Base-by-base conservation (phyloP, 2,797 vertebrate genomes). In the Trachops cirrhosus region DNA sequence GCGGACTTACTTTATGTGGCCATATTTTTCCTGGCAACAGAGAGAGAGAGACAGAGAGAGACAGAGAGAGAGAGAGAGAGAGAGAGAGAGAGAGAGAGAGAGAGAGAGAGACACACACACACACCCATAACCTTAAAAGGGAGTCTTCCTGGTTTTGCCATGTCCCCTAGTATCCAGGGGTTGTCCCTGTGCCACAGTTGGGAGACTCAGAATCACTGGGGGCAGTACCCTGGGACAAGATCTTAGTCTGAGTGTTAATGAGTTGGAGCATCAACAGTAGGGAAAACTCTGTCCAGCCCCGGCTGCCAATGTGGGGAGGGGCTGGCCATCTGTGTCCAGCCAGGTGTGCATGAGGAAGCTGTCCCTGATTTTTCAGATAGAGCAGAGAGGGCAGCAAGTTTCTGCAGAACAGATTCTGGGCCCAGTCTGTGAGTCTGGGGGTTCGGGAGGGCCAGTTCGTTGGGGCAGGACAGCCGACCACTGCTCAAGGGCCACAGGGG, bases 381-480 rank as follows among this genome's bases (percentile, higher is more conserved):
- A 64, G 70, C 37, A 44, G n/a, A 73, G 44, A 5, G 19, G 50
- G 74, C n/a, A 5, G 2, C 62, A 2, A 24, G 52, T 19, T 1
- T 11, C 4, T 0, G 16, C 12, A 59, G 39, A 54, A 46, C 11
- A 18, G 46, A 59, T 32, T 57, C 11, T 32, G 46, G 46, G 48
- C 3, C 22, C 32, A 29, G 29, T 9, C 39, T 46, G 62, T 2
- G 24, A 1, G 14, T 46, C 50, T 10, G 6, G 19, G 24, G 26
- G 9, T 3, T 2, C 0, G 0, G 39, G 50, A 26, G 44, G 26
- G 62, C 41, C n/a, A 4, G n/a, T 9, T 9, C 41, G 16, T 70
- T 9, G 48, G 39, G 39, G 54, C 9, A 39, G 6, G n/a, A 46
- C 22, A 64, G 57, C 44, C 34, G 34, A 57, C 32, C 1, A 26